A percentile compares a stretch with the other conserved stretches of the same genome.
These are phyloP conservation scores for Phanerotoma sp. DNA, from an alignment of 2,888 invertebrate genomes.

Conservation along the genomic window DNA sequence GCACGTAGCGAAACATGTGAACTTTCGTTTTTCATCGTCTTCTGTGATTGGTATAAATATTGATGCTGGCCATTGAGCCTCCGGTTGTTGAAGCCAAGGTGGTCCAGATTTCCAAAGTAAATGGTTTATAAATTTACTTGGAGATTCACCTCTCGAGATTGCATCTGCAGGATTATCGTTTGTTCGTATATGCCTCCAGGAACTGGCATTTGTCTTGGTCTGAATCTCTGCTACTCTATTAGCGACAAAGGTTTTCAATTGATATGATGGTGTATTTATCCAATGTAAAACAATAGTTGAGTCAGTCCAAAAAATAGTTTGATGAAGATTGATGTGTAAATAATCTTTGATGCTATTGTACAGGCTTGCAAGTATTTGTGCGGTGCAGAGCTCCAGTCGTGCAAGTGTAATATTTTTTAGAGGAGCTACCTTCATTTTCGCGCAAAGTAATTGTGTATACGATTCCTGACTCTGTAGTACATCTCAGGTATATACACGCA, in stretches of 20 bases:
- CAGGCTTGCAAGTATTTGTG: constrained; percentile 9
- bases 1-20: not conserved
- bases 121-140: constrained; percentile 17
- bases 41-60: not conserved
- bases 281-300: constrained; percentile 24
- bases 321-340: not conserved
- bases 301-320: constrained; percentile 16
- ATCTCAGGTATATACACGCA: constrained; percentile 32
- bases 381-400: constrained; percentile 11
- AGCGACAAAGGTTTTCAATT: constrained; percentile 22
- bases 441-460: constrained; percentile 28
- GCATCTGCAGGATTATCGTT: constrained; percentile 34
- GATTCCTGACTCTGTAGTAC: constrained; percentile 32
- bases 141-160: constrained; percentile 29
- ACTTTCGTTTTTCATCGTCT: not conserved
- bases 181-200: constrained; percentile 28
- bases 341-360: not conserved
- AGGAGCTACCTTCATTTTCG: constrained; percentile 25
- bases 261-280: constrained; percentile 21
- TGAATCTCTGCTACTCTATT: constrained; percentile 29
- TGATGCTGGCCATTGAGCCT: constrained; percentile 9
- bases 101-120: constrained; percentile 25
- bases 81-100: constrained; percentile 2
- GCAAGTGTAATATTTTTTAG: constrained; percentile 25
- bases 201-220: not conserved